phyloP scores from a whole-genome alignment of 1,140 invertebrate genomes.

The Dendrolimus kikuchii region DNA sequence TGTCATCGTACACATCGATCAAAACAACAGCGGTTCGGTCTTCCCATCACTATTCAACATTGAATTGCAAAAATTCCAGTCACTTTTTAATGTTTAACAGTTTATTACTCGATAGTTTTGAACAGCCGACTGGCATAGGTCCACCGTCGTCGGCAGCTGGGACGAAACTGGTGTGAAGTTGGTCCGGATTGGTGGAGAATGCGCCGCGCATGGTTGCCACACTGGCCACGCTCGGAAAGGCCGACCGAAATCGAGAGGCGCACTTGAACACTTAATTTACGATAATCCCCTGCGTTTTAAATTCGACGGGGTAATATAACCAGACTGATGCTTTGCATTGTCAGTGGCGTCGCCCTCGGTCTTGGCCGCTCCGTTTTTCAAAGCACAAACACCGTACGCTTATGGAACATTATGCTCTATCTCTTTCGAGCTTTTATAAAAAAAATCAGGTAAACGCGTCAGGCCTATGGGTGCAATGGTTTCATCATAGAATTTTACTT shows the following conservation, averaged over 20 bases:
- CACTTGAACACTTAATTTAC: constrained; percentile 22
- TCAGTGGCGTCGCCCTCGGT: constrained; percentile 55
- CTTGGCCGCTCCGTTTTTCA: constrained; percentile 46
- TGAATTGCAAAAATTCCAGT: constrained; percentile 30
- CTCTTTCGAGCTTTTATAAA: constrained; percentile 35
- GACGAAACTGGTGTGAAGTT: constrained; percentile 63
- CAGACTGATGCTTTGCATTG: constrained; percentile 65
- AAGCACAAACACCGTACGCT: constrained; percentile 42
- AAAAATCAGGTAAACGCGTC: constrained; percentile 59
- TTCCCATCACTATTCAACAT: constrained; percentile 48
- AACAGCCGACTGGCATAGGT: constrained; percentile 30
- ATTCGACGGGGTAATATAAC: constrained; percentile 49
- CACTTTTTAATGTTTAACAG: constrained; percentile 54
- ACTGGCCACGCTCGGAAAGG: constrained; percentile 43
- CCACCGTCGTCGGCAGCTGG: constrained; percentile 35
- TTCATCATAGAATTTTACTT: no score
- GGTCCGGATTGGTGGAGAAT: constrained; percentile 60
- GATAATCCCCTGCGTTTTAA: constrained; percentile 23
- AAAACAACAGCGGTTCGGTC: constrained; percentile 55
- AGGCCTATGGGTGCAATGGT: constrained; percentile 25
- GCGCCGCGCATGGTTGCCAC: constrained; percentile 65
- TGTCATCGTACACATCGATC: constrained; percentile 58
- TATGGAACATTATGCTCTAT: constrained; percentile 39
- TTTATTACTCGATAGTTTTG: constrained; percentile 56
- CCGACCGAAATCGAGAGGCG: constrained; percentile 36